A percentile compares a stretch with the other conserved stretches of the same genome.
phyloP scores from a whole-genome alignment of 2,888 invertebrate species.

The Allolobophora icterica region DNA sequence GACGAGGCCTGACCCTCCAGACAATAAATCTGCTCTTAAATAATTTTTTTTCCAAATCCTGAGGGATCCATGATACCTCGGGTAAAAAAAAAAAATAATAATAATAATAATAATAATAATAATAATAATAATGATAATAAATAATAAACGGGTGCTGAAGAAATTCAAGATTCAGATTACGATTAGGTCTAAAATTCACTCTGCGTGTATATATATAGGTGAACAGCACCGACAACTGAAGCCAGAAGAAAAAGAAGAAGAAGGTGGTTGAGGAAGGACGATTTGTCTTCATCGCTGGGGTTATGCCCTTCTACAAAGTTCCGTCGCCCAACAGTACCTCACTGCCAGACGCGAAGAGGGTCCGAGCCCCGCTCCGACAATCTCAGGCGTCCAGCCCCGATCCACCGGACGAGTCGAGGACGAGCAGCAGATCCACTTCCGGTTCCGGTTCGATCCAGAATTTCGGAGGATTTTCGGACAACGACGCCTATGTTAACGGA shows the following conservation, averaged over 20 bases:
- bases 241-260: not conserved
- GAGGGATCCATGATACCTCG: too few species aligned
- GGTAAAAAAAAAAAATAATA: too few species aligned
- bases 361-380: not conserved
- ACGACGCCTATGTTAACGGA: not conserved
- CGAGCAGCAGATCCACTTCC: not conserved
- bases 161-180: too few species aligned
- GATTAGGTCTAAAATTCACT: not conserved
- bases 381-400: not conserved
- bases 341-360: not conserved
- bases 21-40: too few species aligned
- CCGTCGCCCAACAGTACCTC: not conserved
- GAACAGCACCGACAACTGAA: not conserved
- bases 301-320: constrained; percentile 27
- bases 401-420: not conserved
- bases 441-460: not conserved
- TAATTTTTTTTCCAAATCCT: too few species aligned
- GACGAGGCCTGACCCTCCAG: too few species aligned
- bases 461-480: not conserved
- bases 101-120: too few species aligned
- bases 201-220: not conserved
- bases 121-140: too few species aligned
- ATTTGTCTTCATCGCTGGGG: not conserved
- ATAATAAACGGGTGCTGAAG: too few species aligned
- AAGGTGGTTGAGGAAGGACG: not conserved